Conservation (phyloP, 1,140 invertebrate species). For the Mylabris phalerata region DNA sequence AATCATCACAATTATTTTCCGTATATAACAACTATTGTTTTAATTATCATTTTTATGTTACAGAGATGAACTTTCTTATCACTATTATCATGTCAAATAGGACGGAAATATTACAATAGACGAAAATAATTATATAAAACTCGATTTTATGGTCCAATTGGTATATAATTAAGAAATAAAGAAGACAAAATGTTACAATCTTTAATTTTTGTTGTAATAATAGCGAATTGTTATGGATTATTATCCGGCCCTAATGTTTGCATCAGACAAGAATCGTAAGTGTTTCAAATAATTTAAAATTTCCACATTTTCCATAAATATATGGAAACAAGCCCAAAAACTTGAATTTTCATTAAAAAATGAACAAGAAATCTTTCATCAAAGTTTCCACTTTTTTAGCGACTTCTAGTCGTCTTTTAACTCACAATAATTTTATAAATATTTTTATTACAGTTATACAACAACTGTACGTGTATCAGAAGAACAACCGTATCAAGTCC, state of each 20-base stretch:
- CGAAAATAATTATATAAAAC: no score
- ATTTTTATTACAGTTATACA: slow-evolving; percentile 59
- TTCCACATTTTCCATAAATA: neutral
- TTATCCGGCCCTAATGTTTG: slow-evolving; percentile 52
- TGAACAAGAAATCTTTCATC: no score
- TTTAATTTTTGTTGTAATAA: neutral
- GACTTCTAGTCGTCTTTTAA: no score
- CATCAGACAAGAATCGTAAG: slow-evolving; percentile 50
- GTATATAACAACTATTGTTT: no score
- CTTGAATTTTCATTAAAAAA: neutral
- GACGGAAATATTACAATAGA: no score
- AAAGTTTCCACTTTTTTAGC: neutral
- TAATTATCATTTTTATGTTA: no score
- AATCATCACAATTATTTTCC: no score
- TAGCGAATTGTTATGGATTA: neutral
- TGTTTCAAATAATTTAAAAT: slow-evolving; percentile 15
- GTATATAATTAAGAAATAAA: no score
- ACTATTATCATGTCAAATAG: no score
- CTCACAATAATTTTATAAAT: neutral
- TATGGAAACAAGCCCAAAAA: neutral
- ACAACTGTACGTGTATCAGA: slow-evolving; percentile 66
- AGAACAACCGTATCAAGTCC: slow-evolving; percentile 71
- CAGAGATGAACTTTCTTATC: no score
- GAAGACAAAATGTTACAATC: neutral
- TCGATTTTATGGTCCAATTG: no score